Evolutionary conservation across 2,113 vertebrate genomes (phyloP).

Genomic region (Raja brachyura): DNA sequence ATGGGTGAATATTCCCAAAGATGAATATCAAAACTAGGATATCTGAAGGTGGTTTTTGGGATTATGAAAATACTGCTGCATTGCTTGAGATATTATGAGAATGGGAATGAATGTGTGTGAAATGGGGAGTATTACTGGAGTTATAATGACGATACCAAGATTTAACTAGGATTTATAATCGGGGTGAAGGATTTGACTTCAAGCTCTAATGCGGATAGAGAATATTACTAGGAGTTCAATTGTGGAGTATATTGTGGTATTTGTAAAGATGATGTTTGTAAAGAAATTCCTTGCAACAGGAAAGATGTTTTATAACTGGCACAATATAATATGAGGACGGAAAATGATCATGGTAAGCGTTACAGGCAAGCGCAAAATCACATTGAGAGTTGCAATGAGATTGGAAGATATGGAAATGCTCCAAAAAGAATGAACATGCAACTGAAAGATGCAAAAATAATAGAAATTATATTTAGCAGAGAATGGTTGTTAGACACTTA

Average conservation of each 20-base stretch:
- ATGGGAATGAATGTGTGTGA: neutral
- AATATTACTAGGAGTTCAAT: neutral
- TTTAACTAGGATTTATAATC: neutral
- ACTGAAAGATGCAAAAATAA: neutral
- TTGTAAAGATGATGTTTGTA: too few relatives aligned
- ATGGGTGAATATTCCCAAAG: neutral
- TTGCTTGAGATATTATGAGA: neutral
- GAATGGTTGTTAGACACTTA: slow-evolving; percentile 43
- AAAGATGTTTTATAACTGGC: too few relatives aligned
- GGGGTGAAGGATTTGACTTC: neutral
- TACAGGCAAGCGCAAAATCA: too few relatives aligned
- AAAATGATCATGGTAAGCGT: neutral
- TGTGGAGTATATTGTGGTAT: neutral
- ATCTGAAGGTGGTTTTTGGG: neutral
- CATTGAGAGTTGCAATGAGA: neutral
- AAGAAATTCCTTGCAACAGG: too few relatives aligned
- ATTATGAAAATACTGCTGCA: neutral
- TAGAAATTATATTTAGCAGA: neutral
- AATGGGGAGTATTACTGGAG: neutral
- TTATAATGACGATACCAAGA: neutral
- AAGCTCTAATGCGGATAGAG: neutral
- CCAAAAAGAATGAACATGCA: neutral
- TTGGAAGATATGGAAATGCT: too few relatives aligned
- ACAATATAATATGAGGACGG: neutral
- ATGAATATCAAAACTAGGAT: neutral